These are phyloP conservation scores for Myanophis thanlyinensis DNA, from an alignment of 2,113 vertebrate species.

Conservation along the genomic window DNA sequence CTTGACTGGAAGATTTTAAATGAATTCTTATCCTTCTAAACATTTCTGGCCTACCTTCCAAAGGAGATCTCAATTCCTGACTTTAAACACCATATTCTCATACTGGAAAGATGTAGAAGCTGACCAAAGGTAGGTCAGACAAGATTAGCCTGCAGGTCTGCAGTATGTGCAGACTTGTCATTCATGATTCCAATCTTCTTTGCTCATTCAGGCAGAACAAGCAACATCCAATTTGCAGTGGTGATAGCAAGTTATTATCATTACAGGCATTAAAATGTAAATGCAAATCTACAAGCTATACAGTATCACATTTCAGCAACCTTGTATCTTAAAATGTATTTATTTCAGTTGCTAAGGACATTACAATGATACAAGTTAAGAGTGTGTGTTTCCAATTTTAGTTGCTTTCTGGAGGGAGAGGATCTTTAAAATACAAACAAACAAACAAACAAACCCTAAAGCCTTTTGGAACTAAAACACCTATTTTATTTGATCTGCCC, in stretches of 20 bases:
- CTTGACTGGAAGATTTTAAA: not conserved
- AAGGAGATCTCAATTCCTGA: not conserved
- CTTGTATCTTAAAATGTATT: not conserved
- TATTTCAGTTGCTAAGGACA: not conserved
- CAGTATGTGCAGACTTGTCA: not conserved
- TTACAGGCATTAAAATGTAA: not conserved
- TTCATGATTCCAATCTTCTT: not conserved
- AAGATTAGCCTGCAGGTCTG: not conserved
- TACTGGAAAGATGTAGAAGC: not conserved
- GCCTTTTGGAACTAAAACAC: not conserved
- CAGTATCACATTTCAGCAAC: not conserved
- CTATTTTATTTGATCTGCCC: not conserved
- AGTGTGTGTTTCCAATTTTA: not conserved
- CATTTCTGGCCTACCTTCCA: not conserved
- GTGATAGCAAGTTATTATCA: not conserved
- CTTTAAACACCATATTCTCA: not conserved
- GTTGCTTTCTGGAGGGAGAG: not conserved
- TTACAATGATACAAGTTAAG: not conserved
- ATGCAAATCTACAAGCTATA: not conserved
- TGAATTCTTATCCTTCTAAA: not conserved
- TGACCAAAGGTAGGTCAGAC: not conserved
- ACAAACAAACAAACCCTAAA: not conserved
- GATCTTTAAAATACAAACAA: not conserved
- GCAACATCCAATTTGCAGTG: not conserved
- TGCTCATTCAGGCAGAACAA: not conserved